Evolutionary conservation across 1,140 invertebrate genomes (phyloP), one percentile per base, ranked within the genome.

Genomic region (Drosophila nigromelanica): DNA sequence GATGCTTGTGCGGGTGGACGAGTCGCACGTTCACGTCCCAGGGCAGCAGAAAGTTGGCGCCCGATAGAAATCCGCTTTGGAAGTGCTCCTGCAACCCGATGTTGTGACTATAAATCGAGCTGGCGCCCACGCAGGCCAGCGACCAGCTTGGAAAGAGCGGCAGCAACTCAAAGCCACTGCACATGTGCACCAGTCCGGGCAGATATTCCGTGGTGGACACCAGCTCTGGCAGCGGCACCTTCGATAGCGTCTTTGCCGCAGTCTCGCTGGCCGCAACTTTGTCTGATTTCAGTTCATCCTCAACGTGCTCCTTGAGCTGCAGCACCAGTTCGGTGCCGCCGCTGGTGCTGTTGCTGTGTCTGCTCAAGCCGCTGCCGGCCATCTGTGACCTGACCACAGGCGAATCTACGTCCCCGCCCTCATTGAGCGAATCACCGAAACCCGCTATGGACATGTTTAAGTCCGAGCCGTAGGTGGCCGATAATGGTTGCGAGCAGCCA

Each of bases 101-200:
- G 92, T 96, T 97, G 87, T 99, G 98, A 18, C 96, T 98, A 91
- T 99, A 99, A 10, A 98, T 93, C 70, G 96, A 97, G 30, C 97
- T 97, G 0, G 96, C 95, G 6, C 98, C 98, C 1, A 99, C 93
- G 91, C 97, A 98, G 42, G 98, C 94, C 15, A 99, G 92, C 1
- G 96, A 97, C 98, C 98, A 99, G 72, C 97, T 98, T 0, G 97
- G 95, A 92, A 97, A 99, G 64, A 96, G 95, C 0, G 98, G 98
- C 48, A 98, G 92, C 8, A 98, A 92, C 0, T 95, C 95, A 4
- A 93, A 91, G 5, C 97, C 96, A 18, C 96, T 97, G 56, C 94
- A 94, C 0, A 95, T 94, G 82, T 98, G 96, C 35, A 98, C 93
- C 97, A 99, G 98, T 33, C 97, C 96, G 4, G 97, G 96, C 37